Evolutionary conservation across 2,113 vertebrate species (phyloP), one percentile per base, ranked within the genome.

Genomic region (Telmatochromis sp.): DNA sequence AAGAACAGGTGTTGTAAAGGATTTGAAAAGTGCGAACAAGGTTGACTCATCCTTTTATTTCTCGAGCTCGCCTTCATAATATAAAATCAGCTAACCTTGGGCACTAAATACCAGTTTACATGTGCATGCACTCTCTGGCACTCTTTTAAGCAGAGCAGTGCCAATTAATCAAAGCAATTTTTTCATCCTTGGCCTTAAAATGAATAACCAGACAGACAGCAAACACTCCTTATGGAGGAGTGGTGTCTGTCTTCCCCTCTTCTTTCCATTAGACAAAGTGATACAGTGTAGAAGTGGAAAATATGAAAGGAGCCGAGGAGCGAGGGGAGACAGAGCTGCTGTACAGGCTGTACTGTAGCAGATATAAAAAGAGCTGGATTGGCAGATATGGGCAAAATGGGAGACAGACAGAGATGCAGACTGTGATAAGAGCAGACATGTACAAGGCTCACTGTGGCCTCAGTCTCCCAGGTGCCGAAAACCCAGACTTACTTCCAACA

Each of bases 371-470:
- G 84, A 81, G 57, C 84, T 60, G 21, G 82, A 83, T 47, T 70
- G 87, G 80, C 84, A 91, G 87, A 89, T 87, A 87, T 68, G 84
- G 65, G 85, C 57, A 79, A 35, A 85, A 84, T 85, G 83, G 31
- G 79, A 86, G 84, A 90, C 80, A 89, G 81, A 88, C 82, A 88
- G 81, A 90, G 86, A 88, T 87, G 87, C 86, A 83, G 65, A 65
- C 65, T 90, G 83, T 91, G 90, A 94, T 94, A 84, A 87, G 88
- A 90, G 87, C 86, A 86, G 91, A 93, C 94, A 91, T 87, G 82
- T 80, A 92, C 92, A 91, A 85, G 81, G 42, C 84, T 93, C 87
- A 93, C 83, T 85, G 92, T 85, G 92, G 85, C 86, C 81, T 78
- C 45, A 57, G 60, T 75, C 83, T 90, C 88, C 81, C 60, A 55